Conservation (phyloP, 2,797 vertebrate genomes). For the Sylvilagus floridanus region DNA sequence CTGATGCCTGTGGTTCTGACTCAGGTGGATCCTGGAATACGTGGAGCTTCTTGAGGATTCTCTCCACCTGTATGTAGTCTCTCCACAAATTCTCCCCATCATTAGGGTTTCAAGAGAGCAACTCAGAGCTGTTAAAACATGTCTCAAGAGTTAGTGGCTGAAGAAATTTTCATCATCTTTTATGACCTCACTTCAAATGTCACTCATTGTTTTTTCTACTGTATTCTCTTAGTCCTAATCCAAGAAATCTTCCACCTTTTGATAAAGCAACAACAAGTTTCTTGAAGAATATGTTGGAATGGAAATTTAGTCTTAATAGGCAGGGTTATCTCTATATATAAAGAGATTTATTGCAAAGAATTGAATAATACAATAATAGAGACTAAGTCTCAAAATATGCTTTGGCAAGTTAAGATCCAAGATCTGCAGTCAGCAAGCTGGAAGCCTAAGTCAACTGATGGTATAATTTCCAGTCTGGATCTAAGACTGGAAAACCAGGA, state of each 20-base stretch:
- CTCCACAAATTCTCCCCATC: not conserved
- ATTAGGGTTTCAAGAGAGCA: not conserved
- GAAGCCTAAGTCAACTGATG: not conserved
- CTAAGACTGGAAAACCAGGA: not conserved
- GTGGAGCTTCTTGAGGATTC: not conserved
- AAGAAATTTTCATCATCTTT: not conserved
- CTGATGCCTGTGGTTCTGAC: not conserved
- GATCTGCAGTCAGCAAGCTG: not conserved
- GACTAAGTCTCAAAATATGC: not conserved
- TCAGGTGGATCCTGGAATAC: not conserved
- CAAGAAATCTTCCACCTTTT: not conserved
- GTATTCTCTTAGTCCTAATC: not conserved
- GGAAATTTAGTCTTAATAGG: not conserved
- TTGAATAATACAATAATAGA: not conserved
- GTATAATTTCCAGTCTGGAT: not conserved
- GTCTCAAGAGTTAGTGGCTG: not conserved
- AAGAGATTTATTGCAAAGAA: not conserved
- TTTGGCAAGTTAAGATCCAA: not conserved
- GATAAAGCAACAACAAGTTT: not conserved
- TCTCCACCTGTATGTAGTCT: too few relatives aligned
- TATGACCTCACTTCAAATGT: not conserved
- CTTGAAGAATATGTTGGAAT: not conserved
- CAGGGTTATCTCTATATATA: not conserved
- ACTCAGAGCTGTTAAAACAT: not conserved
- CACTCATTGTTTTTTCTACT: not conserved